Evolutionary conservation across 2,888 invertebrate genomes (phyloP).

Genomic region (Thymelicus acteon): DNA sequence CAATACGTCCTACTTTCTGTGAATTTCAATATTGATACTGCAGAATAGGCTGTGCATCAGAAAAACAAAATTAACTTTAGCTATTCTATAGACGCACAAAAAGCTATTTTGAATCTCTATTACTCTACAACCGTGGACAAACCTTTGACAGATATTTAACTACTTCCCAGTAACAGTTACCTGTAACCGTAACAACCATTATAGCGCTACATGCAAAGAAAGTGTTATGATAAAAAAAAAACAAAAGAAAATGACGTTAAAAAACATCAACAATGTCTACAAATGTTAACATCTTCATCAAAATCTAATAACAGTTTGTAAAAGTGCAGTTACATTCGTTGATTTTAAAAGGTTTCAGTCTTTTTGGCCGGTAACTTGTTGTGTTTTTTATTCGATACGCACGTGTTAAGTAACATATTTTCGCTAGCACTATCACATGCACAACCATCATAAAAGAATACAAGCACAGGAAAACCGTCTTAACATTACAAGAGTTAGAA

Average conservation of each 20-base stretch:
- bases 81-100: background rate
- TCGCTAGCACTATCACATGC: background rate
- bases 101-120: constrained; percentile 5
- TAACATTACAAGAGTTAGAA: background rate
- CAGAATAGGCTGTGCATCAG: background rate
- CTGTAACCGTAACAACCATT: background rate
- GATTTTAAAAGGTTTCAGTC: constrained; percentile 1
- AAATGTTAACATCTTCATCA: constrained; percentile 3
- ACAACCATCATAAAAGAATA: background rate
- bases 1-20: background rate
- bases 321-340: constrained; percentile 9
- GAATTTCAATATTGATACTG: constrained; percentile 1
- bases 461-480: constrained; percentile 1
- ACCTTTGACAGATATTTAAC: constrained; percentile 2
- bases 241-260: background rate
- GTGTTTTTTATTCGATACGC: constrained; percentile 19
- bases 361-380: constrained; percentile 14
- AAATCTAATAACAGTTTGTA: constrained; percentile 4
- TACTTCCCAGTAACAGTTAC: background rate
- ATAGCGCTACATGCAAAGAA: background rate
- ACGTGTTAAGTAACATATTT: constrained; percentile 18
- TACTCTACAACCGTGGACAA: background rate
- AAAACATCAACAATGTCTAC: background rate
- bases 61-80: constrained; percentile 6
- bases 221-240: background rate